Evolutionary conservation across 2,888 invertebrate genomes (phyloP).

Genomic region (Conus canariensis): DNA sequence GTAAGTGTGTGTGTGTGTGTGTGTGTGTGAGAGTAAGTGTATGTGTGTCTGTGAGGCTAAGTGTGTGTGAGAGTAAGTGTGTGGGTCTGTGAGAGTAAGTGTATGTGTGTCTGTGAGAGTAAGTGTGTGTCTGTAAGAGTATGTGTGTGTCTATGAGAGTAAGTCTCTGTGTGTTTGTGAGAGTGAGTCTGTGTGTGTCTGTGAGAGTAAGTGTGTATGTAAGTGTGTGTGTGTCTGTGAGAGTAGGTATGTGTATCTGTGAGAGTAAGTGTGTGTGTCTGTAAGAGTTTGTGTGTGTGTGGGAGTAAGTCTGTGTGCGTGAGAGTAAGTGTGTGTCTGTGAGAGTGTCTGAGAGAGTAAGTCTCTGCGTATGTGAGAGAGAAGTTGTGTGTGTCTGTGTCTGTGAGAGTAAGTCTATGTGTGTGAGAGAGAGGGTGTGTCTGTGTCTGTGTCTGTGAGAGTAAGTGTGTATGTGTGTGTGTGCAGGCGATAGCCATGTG

Average conservation of each 20-base stretch:
- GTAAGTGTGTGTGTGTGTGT: neutral
- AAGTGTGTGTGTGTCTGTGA: no score
- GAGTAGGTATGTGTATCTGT: no score
- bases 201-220: no score
- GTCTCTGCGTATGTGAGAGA: no score
- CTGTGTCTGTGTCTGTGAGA: neutral
- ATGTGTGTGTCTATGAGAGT: slow-evolving; percentile 35
- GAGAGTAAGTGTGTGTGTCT: no score
- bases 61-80: neutral
- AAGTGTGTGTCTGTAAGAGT: neutral
- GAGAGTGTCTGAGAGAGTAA: no score
- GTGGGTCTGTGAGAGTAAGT: slow-evolving; percentile 60
- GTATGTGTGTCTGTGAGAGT: neutral
- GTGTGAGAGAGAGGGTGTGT: neutral
- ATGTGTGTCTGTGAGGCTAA: neutral
- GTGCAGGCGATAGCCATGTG: slow-evolving; percentile 75
- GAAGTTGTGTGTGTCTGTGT: no score
- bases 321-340: no score
- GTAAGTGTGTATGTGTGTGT: neutral
- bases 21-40: neutral
- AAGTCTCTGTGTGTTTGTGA: slow-evolving; percentile 57
- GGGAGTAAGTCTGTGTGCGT: no score
- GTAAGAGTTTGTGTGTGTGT: no score
- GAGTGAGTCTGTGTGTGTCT: no score
- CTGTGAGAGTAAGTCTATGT: no score